These are phyloP conservation scores for Enteromius radiatus DNA, from an alignment of 2,797 vertebrate species.

Conservation along the genomic window DNA sequence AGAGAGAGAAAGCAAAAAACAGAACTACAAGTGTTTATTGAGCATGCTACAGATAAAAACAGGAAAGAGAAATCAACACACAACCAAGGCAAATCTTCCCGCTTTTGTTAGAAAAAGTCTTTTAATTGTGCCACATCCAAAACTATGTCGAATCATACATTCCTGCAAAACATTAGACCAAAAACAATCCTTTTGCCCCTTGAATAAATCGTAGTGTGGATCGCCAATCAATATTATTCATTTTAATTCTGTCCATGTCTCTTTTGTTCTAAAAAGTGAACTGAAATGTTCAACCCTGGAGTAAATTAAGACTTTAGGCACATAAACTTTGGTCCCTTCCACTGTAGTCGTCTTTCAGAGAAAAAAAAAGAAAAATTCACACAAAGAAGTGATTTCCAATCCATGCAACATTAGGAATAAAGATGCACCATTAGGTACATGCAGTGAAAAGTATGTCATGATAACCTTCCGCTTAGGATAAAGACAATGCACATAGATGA, in stretches of 20 bases:
- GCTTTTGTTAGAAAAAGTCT: constrained; percentile 89
- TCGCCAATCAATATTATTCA: background rate
- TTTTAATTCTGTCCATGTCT: background rate
- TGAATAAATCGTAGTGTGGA: constrained; percentile 73
- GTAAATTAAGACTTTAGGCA: constrained; percentile 98
- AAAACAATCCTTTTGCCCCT: constrained; percentile 79
- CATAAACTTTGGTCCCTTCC: constrained; percentile 98
- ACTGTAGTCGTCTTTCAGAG: constrained; percentile 82
- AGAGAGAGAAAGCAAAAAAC: constrained; percentile 87
- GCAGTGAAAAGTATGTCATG: constrained; percentile 80
- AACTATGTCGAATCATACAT: constrained; percentile 89
- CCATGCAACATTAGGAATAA: constrained; percentile 89
- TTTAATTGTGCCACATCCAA: constrained; percentile 96
- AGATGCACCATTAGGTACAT: constrained; percentile 86
- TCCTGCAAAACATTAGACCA: constrained; percentile 84
- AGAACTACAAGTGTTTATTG: constrained; percentile 98
- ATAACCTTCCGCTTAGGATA: constrained; percentile 83
- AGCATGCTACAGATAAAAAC: constrained; percentile 92
- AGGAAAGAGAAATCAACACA: constrained; percentile 71
- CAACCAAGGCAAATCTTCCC: constrained; percentile 83
- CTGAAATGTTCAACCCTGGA: constrained; percentile 50
- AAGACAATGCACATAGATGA: constrained; percentile 82
- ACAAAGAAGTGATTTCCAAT: constrained; percentile 71
- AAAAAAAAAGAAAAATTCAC: background rate
- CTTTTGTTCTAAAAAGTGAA: background rate